Evolutionary conservation across 2,888 invertebrate genomes (phyloP).

Genomic region (Harmothoe impar): DNA sequence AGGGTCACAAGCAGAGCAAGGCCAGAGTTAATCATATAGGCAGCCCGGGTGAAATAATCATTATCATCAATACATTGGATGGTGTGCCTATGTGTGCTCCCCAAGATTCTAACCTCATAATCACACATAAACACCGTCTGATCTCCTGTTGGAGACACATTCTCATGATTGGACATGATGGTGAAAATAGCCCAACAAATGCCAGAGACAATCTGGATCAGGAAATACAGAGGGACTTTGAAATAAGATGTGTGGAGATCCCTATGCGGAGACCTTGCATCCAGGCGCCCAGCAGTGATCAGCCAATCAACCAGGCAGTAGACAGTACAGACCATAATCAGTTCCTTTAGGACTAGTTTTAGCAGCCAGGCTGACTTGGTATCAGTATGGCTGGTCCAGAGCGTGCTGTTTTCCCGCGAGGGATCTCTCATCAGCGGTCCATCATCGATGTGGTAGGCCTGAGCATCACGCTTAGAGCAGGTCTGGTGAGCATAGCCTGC

Average conservation of each 20-base stretch:
- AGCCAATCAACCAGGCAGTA: not conserved
- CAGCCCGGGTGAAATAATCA: not conserved
- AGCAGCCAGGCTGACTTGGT: constrained; percentile 13
- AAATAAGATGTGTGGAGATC: not conserved
- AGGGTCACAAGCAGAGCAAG: not conserved
- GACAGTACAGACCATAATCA: not conserved
- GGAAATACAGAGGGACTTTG: not conserved
- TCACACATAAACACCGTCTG: not conserved
- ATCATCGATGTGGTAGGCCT: no score
- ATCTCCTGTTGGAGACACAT: not conserved
- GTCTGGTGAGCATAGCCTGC: no score
- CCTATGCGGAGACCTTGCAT: not conserved
- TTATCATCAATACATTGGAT: not conserved
- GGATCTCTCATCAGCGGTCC: no score
- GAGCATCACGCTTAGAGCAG: no score
- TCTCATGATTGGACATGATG: not conserved
- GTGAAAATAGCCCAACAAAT: constrained; percentile 19
- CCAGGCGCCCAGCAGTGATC: not conserved
- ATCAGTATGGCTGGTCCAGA: not conserved
- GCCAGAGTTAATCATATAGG: not conserved
- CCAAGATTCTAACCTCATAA: not conserved
- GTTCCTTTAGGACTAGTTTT: not conserved
- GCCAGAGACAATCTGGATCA: not conserved
- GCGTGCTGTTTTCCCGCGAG: no score
- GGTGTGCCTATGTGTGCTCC: not conserved